These are phyloP conservation scores for Apodemus speciosus DNA, from an alignment of 2,113 vertebrate species.

Conservation along the genomic window DNA sequence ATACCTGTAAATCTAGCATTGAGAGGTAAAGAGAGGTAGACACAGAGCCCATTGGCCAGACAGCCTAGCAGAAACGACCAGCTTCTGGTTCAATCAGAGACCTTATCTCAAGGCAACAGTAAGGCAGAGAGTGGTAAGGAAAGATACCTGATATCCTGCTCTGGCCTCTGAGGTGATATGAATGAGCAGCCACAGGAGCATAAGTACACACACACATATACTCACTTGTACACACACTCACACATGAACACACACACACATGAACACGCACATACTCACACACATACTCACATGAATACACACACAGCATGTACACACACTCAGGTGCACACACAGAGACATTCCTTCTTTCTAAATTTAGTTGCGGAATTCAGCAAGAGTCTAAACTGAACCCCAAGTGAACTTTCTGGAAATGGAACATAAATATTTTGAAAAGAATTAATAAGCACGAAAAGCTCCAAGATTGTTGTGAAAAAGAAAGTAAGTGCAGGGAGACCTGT, in stretches of 20 bases:
- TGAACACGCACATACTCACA: neutral
- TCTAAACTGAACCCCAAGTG: neutral
- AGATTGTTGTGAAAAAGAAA: constrained; percentile 4
- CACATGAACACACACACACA: neutral
- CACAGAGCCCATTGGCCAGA: neutral
- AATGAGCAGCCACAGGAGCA: neutral
- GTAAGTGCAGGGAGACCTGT: neutral
- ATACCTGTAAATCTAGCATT: neutral
- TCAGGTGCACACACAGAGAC: neutral
- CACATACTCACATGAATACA: neutral
- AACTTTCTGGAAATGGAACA: constrained; percentile 32
- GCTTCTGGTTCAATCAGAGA: neutral
- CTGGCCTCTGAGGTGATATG: neutral
- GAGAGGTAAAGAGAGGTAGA: neutral
- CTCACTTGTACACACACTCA: neutral
- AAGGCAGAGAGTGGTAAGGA: no score
- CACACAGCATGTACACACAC: neutral
- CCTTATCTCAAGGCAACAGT: neutral
- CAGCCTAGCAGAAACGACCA: neutral
- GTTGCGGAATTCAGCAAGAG: constrained; percentile 14
- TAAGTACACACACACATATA: neutral
- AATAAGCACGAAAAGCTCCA: neutral
- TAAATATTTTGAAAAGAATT: constrained; percentile 48
- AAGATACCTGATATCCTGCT: neutral
- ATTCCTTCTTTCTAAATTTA: neutral